Base-by-base conservation (phyloP, 2,888 invertebrate genomes). In the Sphaerophoria taeniata region DNA sequence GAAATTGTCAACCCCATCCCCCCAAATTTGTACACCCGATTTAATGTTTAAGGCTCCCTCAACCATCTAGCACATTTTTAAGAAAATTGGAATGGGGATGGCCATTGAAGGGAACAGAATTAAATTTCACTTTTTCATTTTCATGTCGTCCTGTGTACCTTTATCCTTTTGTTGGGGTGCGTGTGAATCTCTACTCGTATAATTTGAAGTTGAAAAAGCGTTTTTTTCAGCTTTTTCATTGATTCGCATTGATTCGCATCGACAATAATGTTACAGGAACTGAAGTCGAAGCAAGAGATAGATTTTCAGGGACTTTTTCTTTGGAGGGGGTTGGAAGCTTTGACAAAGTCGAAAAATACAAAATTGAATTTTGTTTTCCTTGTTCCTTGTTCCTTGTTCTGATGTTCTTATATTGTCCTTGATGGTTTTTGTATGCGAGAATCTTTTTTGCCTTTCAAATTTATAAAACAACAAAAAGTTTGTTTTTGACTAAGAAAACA, bases 331-430 rank as follows among this genome's bases (percentile, higher is more conserved):
- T 39, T 45, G 34, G 6, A 60, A 16, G 14, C 11, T 53, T 60
- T 47, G 2, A 14, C 9, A 24, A 24, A 47, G 53, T 73, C 24
- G 16, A 47, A 55, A 51, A 63, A 72, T 39, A 45, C 55, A 81
- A 85, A 85, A 85, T 85, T 85, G 65, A 85, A 73, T 85, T 85
- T 81, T 73, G 76, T 73, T 81, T 81, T 85, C 47, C n/a, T n/a
- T n/a, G n/a, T n/a, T n/a, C n/a, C n/a, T n/a, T n/a, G n/a, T n/a
- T n/a, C n/a, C n/a, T n/a, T n/a, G n/a, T n/a, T 63, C 70, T 63
- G 73, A 77, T 85, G 76, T 85, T 43, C 9, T 39, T 39, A 7
- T 2, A 6, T 39, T 58, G 81, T 81, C 73, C 85, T 85, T 85
- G 85, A 85, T 85, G 76, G 24, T 81, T 63, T 65, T 75, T 47